Base-by-base conservation (phyloP, 2,888 invertebrate genomes). In the Trissonchulus sp. region DNA sequence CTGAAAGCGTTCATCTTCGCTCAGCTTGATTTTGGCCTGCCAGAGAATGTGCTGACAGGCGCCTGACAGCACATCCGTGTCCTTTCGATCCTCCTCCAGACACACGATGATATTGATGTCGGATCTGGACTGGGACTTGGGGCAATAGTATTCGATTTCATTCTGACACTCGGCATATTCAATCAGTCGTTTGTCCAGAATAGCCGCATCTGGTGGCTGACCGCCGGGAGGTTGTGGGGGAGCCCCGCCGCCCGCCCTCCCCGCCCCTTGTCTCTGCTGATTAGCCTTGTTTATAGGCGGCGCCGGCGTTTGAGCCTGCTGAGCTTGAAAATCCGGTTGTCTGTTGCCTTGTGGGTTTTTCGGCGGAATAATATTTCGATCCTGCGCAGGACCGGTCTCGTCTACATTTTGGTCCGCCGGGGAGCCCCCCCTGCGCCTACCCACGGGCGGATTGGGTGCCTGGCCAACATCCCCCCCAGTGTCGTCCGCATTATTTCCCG, bases 1-100 rank as follows among this genome's bases (percentile, higher is more conserved):
- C 65, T 88, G 85, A 81, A 92, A 89, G 77, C 89, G 88, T 62
- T 88, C 85, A 84, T 91, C 90, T 76, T 87, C 86, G 0, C 91
- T 90, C 30, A 91, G 84, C 78, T 88, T 88, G 68, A 85, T 80
- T 78, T 84, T 84, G 74, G 81, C 83, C 72, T 84, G 80, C 84
- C 84, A 84, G 34, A 84, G 81, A 62, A 81, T 79, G 63, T 79
- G 77, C 73, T 81, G 80, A 74, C 83, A 83, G 3, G 76, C 77
- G 23, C 76, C 69, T 28, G 80, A 77, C 30, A 83, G 77, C 2
- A 80, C 78, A 1, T 77, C 79, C 0, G 79, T 78, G 73, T 82
- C 82, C 1, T 79, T 79, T 34, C 48, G 48, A 48, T 48, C 48
- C 48, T 48, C 48, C 48, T 48, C 48, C 48, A 48, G 48, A 48